phyloP scores from a whole-genome alignment of 1,140 invertebrate genomes.

The Pararge aegeria region DNA sequence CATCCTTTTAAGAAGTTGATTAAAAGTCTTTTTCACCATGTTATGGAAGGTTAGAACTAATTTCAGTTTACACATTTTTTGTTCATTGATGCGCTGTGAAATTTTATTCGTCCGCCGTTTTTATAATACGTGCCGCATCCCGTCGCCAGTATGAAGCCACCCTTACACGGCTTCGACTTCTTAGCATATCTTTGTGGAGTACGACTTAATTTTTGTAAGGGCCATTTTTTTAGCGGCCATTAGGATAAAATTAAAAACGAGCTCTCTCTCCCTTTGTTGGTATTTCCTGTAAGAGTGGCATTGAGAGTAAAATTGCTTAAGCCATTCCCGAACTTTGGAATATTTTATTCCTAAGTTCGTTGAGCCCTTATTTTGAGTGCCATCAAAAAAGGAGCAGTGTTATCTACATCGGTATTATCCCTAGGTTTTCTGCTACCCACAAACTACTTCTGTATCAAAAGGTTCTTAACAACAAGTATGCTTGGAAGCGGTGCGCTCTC shows the following conservation, averaged over 20 bases:
- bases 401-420: no score
- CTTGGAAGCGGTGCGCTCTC: no score
- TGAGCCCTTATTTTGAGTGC: background rate
- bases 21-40: no score
- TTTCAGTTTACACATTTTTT: no score
- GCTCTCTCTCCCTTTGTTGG: slow-evolving; percentile 21
- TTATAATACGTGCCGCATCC: background rate
- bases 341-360: background rate
- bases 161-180: slow-evolving; percentile 30
- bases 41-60: no score
- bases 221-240: slow-evolving; percentile 37
- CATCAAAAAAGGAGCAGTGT: no score
- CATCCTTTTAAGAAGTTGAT: no score
- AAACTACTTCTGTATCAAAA: no score
- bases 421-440: no score
- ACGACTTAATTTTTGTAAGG: slow-evolving; percentile 45
- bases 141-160: background rate
- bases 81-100: no score
- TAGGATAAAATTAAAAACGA: slow-evolving; percentile 39
- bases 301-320: background rate
- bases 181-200: slow-evolving; percentile 40
- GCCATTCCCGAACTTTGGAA: background rate
- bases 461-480: no score
- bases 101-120: no score
- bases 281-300: slow-evolving; percentile 28